phyloP scores from a whole-genome alignment of 23 tunicate genomes.

The Phallusia fumigata region DNA sequence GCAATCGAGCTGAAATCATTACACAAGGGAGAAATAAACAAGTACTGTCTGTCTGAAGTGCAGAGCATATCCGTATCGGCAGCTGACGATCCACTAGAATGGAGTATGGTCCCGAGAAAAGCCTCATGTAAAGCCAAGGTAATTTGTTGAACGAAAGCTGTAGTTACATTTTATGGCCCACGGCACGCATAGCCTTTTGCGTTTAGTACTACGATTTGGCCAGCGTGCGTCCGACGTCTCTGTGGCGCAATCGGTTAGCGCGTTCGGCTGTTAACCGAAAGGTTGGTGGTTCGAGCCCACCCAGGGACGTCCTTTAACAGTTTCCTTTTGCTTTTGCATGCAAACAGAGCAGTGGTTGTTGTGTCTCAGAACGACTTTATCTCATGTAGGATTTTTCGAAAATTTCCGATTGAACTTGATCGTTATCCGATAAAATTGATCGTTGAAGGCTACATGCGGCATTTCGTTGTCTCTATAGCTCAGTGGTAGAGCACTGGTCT shows the following conservation, averaged over 20 bases:
- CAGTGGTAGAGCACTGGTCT: too few species aligned
- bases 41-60: not conserved
- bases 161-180: not conserved
- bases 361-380: too few species aligned
- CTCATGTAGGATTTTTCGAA: too few species aligned
- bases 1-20: not conserved
- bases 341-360: too few species aligned
- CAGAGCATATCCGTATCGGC: not conserved
- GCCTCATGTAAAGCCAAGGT: not conserved
- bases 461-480: too few species aligned
- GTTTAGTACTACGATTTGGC: not conserved
- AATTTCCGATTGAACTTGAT: too few species aligned
- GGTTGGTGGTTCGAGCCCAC: conserved; percentile 17
- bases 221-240: not conserved
- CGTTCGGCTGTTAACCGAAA: conserved; percentile 16
- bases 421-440: too few species aligned
- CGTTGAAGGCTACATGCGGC: too few species aligned
- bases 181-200: not conserved
- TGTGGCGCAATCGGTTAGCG: conserved; percentile 17
- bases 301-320: not conserved
- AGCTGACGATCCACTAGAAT: not conserved
- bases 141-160: not conserved
- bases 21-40: not conserved
- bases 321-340: too few species aligned
- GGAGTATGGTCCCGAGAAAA: not conserved